Evolutionary conservation across 2,888 invertebrate genomes (phyloP).

Genomic region (Mimas tiliae): DNA sequence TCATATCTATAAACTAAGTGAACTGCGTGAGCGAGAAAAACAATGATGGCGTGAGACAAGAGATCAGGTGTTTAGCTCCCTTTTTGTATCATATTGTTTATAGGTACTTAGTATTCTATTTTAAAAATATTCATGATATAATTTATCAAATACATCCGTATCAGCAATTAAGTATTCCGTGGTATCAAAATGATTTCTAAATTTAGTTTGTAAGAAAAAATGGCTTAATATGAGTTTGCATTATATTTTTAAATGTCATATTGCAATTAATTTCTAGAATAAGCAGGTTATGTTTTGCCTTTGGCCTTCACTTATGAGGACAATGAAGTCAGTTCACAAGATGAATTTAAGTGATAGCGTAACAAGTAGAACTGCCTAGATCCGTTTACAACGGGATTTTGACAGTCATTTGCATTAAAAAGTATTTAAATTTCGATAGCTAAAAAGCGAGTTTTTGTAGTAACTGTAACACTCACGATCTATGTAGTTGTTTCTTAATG

Average conservation of each 20-base stretch:
- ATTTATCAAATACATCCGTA: too few species aligned
- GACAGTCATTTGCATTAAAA: not conserved
- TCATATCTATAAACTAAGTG: too few species aligned
- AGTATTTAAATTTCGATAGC: not conserved
- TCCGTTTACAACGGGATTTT: constrained; percentile 17
- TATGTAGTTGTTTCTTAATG: not conserved
- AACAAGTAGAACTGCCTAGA: constrained; percentile 7
- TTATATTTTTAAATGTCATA: not conserved
- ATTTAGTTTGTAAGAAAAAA: not conserved
- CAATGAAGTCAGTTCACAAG: constrained; percentile 4
- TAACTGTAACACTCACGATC: not conserved
- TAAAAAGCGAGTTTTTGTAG: not conserved
- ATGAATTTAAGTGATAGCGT: constrained; percentile 16
- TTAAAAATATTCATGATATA: too few species aligned
- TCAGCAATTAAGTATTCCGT: too few species aligned
- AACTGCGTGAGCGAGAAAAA: too few species aligned
- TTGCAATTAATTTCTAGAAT: not conserved
- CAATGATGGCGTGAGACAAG: too few species aligned
- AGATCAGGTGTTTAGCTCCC: too few species aligned
- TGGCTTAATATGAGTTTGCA: not conserved
- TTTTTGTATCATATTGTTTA: too few species aligned
- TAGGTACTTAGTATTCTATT: too few species aligned
- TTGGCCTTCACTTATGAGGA: constrained; percentile 25
- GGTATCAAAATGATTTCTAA: not conserved
- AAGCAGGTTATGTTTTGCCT: not conserved